Base-by-base conservation (phyloP, 2,113 vertebrate species). In the Labeo catla region DNA sequence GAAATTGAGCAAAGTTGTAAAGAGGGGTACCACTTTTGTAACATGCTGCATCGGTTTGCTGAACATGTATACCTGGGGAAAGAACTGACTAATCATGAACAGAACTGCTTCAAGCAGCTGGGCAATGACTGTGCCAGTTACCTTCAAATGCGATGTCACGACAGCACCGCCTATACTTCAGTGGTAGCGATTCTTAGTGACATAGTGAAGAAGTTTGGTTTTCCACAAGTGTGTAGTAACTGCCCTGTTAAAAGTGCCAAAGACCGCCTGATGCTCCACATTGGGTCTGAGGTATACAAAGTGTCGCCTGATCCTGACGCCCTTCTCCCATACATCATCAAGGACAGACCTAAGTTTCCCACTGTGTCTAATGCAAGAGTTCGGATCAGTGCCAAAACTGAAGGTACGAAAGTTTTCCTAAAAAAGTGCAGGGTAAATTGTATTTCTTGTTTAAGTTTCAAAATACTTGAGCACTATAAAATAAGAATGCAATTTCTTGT, bases 11-110 rank as follows among this genome's bases (percentile, higher is more conserved):
- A 93, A 0, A 89, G 74, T 8, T 76, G 85, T 16, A 88, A 89
- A 63, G 91, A 94, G 13, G 89, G 36, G 87, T 98, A 97, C 87
- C 95, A 96, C 89, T 97, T 98, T 92, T 93, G 95, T 2, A 93
- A 91, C 23, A 94, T 96, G 0, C 91, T 98, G 0, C 84, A 86
- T 1, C 91, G 95, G 77, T 96, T 98, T 82, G 94, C 91, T 43
- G 54, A 86, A 0, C 94, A 96, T 1, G 93, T 97, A 34, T 93
- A 72, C 16, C 16, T 88, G 1, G 95, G 93, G 8, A 66, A 90
- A 1, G 1, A 88, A 16, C 92, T 96, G 28, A 89, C 39, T 2
- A 2, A 88, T n/a, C n/a, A 89, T 0, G 94, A 95, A 1, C 76
- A 92, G 81, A 19, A 84, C 10, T 36, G 0, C 68, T 88, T 95